Percentiles rank a stretch among this genome's conserved stretches.
phyloP scores from a whole-genome alignment of 1,140 invertebrate genomes.

The Rhyzopertha dominica region DNA sequence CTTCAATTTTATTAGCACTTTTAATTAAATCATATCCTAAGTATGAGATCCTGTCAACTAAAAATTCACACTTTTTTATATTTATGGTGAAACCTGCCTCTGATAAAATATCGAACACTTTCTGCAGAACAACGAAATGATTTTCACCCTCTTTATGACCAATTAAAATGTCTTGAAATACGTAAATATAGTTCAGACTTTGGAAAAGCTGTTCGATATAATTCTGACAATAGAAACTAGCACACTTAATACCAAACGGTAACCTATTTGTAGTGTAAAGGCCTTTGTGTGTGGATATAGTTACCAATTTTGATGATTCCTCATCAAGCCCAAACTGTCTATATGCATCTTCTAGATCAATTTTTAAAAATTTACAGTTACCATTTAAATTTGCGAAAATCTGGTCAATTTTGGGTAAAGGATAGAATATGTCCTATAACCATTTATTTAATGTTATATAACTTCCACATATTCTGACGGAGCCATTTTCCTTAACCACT shows the following conservation, averaged over 20 bases:
- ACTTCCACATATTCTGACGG: too few relatives aligned
- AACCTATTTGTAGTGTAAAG: slow-evolving; percentile 7
- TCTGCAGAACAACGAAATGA: too few relatives aligned
- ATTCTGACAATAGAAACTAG: slow-evolving; percentile 1
- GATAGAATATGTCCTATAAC: too few relatives aligned
- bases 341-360: too few relatives aligned
- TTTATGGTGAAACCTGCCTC: not conserved
- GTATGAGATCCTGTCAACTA: not conserved
- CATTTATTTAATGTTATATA: too few relatives aligned
- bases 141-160: not conserved
- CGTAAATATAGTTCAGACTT: not conserved
- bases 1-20: slow-evolving; percentile 39
- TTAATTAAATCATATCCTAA: too few relatives aligned
- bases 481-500: slow-evolving; percentile 12
- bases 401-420: too few relatives aligned
- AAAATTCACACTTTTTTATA: slow-evolving; percentile 1
- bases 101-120: not conserved
- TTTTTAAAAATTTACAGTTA: too few relatives aligned
- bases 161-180: slow-evolving; percentile 5
- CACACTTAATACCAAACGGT: slow-evolving; percentile 3
- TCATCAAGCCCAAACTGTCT: too few relatives aligned
- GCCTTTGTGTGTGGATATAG: slow-evolving; percentile 10
- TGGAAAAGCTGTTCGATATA: slow-evolving; percentile 7
- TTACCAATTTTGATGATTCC: slow-evolving; percentile 2
- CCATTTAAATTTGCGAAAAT: too few relatives aligned